Conservation (phyloP, 2,888 invertebrate genomes). For the Drosophila melanosoma region DNA sequence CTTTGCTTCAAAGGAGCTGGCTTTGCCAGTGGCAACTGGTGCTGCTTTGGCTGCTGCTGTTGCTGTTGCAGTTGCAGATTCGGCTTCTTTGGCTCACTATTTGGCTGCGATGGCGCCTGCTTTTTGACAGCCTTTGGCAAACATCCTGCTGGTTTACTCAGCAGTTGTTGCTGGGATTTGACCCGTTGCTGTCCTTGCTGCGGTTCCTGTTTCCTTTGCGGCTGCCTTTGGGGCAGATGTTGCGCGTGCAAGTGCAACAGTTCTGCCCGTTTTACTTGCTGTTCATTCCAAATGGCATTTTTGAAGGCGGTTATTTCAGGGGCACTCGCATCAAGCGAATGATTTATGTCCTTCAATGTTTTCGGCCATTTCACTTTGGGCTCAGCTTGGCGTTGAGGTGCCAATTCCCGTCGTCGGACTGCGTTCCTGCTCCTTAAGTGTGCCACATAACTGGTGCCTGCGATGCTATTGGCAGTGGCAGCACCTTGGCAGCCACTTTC, state of each 20-base stretch:
- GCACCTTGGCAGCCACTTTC: not conserved
- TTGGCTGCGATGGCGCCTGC: not conserved
- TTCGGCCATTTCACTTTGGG: not conserved
- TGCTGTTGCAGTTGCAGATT: not conserved
- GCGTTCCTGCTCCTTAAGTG: not conserved
- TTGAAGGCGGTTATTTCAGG: slow-evolving; percentile 41
- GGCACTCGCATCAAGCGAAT: slow-evolving; percentile 46
- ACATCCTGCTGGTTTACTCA: not conserved
- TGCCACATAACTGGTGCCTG: slow-evolving; percentile 30
- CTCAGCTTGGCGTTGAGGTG: not conserved
- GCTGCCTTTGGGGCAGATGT: not conserved
- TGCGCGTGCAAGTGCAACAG: slow-evolving; percentile 33
- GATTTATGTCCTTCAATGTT: slow-evolving; percentile 21
- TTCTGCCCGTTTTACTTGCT: slow-evolving; percentile 55
- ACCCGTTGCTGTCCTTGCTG: not conserved
- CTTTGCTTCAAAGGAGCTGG: not conserved
- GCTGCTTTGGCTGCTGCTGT: slow-evolving; percentile 1
- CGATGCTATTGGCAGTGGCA: slow-evolving; percentile 3
- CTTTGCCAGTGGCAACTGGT: not conserved
- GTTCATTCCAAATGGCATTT: slow-evolving; percentile 38
- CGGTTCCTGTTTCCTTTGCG: not conserved
- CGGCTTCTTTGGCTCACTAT: not conserved
- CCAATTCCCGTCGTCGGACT: not conserved
- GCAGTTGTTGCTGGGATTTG: not conserved
- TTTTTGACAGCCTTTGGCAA: not conserved